Evolutionary conservation across 1,140 invertebrate genomes (phyloP), one percentile per base, ranked within the genome.

Genomic region (Ceratoteleas bidentatus): DNA sequence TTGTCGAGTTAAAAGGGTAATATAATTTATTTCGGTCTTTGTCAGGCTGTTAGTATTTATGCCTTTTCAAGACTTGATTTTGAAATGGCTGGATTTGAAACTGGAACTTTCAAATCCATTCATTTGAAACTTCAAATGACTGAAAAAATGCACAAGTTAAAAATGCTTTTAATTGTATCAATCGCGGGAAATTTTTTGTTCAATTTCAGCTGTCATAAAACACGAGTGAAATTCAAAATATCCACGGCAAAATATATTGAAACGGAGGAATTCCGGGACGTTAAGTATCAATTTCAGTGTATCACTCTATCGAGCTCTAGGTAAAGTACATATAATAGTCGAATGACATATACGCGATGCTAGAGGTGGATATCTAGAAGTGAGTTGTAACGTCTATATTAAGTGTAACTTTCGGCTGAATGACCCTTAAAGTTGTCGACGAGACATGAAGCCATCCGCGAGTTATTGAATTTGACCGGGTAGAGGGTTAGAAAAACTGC

Each of bases 311-410:
- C 53, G 43, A 54, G 24, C 49, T 64, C n/a, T 62, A 77, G 50
- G 54, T 68, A 68, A 68, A 68, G 64, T 68, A 76, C 52, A 76
- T 54, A 68, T 50, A 57, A 58, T 58, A 58, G 32, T 50, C 6
- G 33, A 53, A 65, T 56, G 57, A 56, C 49, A 50, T 45, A 50
- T 50, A 74, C 1, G 10, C 7, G 11, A 6, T 54, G 14, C 49
- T 9, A 49, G 6, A 68, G 38, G n/a, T 62, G 54, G 57, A 68
- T 68, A 68, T 49, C 57, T 54, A 10, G 33, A 43, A 64, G 45
- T 69, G 56, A 78, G n/a, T 70, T 66, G 70, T 74, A 65, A 74
- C 57, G 56, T 69, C 74, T 61, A 62, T 72, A 79, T 72, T 72
- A 72, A 72, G 43, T 66, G 54, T 72, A 79, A 66, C 60, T 79